Percentiles rank a stretch among this genome's conserved stretches.
These are phyloP conservation scores for Vespertilio murinus DNA, from an alignment of 2,797 vertebrate genomes.

Conservation along the genomic window DNA sequence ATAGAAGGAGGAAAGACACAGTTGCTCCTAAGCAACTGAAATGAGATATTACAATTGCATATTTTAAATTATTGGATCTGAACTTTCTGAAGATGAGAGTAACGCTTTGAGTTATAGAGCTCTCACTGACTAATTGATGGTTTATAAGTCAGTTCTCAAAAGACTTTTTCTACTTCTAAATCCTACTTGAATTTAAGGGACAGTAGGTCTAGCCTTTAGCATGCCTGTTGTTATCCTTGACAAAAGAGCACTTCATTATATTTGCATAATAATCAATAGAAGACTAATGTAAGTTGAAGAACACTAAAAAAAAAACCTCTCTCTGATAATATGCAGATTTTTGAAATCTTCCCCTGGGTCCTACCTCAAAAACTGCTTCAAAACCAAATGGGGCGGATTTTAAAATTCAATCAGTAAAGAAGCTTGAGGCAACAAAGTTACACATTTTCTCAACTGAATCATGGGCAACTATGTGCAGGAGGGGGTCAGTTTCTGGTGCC, in stretches of 20 bases:
- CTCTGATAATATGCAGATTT: not conserved
- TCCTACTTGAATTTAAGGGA: not conserved
- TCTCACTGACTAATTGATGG: not conserved
- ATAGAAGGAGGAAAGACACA: not conserved
- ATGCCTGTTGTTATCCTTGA: not conserved
- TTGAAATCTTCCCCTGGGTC: not conserved
- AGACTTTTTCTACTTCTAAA: conserved; percentile 12
- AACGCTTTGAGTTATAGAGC: not conserved
- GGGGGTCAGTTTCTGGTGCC: not conserved
- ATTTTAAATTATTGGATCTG: not conserved
- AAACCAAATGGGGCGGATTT: conserved; percentile 42
- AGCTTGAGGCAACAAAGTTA: not conserved
- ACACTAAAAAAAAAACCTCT: not conserved
- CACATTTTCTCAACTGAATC: conserved; percentile 21
- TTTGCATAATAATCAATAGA: not conserved
- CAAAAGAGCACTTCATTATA: not conserved
- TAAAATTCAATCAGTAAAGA: conserved; percentile 47
- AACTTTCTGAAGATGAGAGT: conserved; percentile 10
- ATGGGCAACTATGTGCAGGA: not conserved
- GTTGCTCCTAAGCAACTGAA: not conserved
- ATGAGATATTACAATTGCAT: not conserved
- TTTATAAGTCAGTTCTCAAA: not conserved
- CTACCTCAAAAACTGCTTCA: conserved; percentile 32
- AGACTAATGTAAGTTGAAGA: not conserved
- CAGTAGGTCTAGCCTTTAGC: not conserved